phyloP scores from a whole-genome alignment of 2,113 vertebrate genomes.

The Limnothrissa miodon region DNA sequence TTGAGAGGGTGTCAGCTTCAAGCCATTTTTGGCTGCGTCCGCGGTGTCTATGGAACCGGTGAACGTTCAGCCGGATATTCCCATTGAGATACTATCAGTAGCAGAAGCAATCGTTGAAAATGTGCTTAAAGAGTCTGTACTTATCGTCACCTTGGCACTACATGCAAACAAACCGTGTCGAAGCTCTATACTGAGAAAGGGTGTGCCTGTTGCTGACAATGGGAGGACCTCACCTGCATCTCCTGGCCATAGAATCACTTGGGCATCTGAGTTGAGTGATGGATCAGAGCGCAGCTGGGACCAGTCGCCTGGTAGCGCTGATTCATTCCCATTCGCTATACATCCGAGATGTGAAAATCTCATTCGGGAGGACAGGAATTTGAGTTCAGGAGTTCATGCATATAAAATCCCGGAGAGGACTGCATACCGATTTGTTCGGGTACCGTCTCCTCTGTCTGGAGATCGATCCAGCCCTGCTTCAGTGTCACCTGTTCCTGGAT shows the following conservation, averaged over 20 bases:
- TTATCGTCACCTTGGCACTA: background rate
- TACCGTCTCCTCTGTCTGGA: background rate
- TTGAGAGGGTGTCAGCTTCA: background rate
- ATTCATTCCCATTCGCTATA: constrained; percentile 7
- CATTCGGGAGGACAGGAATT: background rate
- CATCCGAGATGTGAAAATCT: constrained; percentile 4
- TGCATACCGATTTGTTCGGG: background rate
- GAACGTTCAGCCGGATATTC: background rate
- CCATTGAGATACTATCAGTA: background rate
- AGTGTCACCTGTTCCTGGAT: background rate
- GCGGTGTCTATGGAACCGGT: background rate
- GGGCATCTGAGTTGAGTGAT: background rate
- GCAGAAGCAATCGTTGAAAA: background rate
- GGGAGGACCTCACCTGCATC: background rate
- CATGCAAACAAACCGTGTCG: background rate
- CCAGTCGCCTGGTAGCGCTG: background rate
- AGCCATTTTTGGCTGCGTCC: background rate
- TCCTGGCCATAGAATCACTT: background rate
- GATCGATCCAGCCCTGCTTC: background rate
- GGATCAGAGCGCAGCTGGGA: background rate
- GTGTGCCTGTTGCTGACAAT: background rate
- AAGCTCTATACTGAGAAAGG: background rate
- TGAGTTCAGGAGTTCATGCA: background rate
- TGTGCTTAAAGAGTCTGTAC: background rate
- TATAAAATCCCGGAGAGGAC: background rate